Base-by-base conservation (phyloP, 2,113 vertebrate genomes). In the Seriola quinqueradiata region DNA sequence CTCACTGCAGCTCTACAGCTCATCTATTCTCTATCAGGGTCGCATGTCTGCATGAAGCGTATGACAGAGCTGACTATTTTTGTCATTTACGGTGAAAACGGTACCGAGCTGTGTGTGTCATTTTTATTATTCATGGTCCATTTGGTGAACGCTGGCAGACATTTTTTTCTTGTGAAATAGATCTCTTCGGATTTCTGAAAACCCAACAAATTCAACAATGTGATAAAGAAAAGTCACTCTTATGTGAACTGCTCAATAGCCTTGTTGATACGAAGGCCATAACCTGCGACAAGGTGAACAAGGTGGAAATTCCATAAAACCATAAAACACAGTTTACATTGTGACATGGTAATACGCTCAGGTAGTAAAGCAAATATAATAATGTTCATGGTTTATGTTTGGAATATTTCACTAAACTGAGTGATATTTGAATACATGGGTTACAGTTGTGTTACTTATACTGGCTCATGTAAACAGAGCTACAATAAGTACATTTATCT, bases 1-100 rank as follows among this genome's bases (percentile, higher is more conserved):
- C 70, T 82, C 60, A 5, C 55, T 38, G 57, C 12, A 48, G 46
- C 69, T 46, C 13, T 23, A 4, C 61, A 65, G 59, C 23, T 59
- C 70, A 79, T 70, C 75, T 40, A 8, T 54, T 57, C 66, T 64
- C 44, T 40, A 54, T 66, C 46, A 19, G 50, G 72, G 72, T 87
- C 78, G 86, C 59, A 77, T 40, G 64, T 25, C 52, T 25, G 8
- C 28, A 61, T 17, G 50, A 6, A 61, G 44, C 1, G 3, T n/a
- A n/a, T 67, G 42, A 64, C 10, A 57, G 57, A 52, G 57, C 25
- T 11, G 40, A 58, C 10, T 76, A 54, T 63, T 72, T 79, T 6
- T 57, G 5, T n/a, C 12, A 3, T 75, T 6, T 5, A 3, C 8
- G 36, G 28, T 34, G 32, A 34, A 60, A 75, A 79, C 28, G 48